phyloP scores from a whole-genome alignment of 1,140 invertebrate genomes.

The Goniozus legneri region DNA sequence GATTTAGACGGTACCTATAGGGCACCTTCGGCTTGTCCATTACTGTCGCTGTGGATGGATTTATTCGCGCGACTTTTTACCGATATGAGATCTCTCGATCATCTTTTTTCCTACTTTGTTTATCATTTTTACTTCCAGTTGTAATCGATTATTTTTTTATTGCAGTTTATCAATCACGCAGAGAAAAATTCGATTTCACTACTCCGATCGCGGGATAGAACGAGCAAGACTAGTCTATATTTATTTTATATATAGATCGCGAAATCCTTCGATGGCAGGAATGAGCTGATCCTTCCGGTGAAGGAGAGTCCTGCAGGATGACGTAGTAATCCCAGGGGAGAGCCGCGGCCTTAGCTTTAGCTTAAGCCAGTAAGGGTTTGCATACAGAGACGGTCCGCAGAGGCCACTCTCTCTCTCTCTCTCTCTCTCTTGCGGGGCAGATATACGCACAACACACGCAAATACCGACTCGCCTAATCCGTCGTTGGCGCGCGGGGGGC shows the following conservation, averaged over 20 bases:
- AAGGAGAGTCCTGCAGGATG: constrained; percentile 37
- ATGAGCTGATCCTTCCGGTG: constrained; percentile 37
- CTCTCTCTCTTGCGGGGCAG: no score
- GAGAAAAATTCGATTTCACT: no score
- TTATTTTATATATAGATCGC: no score
- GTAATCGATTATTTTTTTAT: no score
- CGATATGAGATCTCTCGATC: no score
- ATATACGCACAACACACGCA: constrained; percentile 6
- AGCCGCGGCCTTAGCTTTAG: constrained; percentile 35
- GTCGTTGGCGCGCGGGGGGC: no score
- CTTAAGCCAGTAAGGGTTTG: constrained; percentile 37
- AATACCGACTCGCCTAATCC: constrained; percentile 7
- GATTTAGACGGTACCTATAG: constrained; percentile 29
- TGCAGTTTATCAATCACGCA: no score
- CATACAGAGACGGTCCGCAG: constrained; percentile 25
- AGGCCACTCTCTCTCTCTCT: constrained; percentile 5
- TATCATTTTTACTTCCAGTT: no score
- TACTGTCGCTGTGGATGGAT: constrained; percentile 22
- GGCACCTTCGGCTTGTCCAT: constrained; percentile 28
- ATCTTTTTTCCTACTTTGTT: no score
- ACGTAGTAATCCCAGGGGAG: constrained; percentile 37
- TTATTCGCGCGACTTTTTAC: no score
- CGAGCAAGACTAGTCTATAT: no score
- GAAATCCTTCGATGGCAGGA: constrained; percentile 36
- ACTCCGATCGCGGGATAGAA: no score